phyloP scores from a whole-genome alignment of 1,140 invertebrate genomes.

The Drosophila elegans region DNA sequence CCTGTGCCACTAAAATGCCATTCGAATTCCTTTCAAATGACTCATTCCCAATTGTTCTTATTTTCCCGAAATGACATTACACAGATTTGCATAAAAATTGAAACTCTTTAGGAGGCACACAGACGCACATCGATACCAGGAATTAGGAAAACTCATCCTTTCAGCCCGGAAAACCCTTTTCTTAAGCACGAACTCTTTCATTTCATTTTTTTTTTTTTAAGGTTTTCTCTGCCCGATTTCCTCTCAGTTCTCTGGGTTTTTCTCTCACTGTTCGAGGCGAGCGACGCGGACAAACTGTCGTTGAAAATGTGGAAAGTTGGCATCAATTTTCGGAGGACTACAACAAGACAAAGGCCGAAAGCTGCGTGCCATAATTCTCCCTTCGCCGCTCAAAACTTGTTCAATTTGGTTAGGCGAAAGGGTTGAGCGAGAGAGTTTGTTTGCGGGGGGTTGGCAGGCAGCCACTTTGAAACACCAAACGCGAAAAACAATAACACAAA shows the following conservation, averaged over 20 bases:
- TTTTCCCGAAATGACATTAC: constrained; percentile 32
- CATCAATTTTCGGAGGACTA: constrained; percentile 77
- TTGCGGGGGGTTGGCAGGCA: constrained; percentile 24
- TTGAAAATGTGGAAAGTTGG: constrained; percentile 69
- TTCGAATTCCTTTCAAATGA: constrained; percentile 44
- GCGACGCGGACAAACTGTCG: constrained; percentile 74
- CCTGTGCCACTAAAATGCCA: constrained; percentile 26
- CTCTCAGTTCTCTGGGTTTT: constrained; percentile 22
- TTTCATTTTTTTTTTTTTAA: constrained; percentile 20
- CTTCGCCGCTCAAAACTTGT: constrained; percentile 65
- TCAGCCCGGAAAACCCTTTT: constrained; percentile 14
- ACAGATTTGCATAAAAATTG: constrained; percentile 49
- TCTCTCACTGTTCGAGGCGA: constrained; percentile 56
- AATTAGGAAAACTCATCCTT: constrained; percentile 24
- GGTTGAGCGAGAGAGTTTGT: constrained; percentile 50
- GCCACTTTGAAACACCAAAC: constrained; percentile 46
- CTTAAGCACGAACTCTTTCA: constrained; percentile 18
- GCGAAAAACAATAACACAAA: constrained; percentile 59
- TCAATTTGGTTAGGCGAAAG: constrained; percentile 68
- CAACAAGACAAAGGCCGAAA: constrained; percentile 76
- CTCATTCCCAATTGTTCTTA: constrained; percentile 38
- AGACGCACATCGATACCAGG: constrained; percentile 24
- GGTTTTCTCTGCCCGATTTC: constrained; percentile 21
- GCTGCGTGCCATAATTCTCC: constrained; percentile 71
- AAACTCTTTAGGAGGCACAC: constrained; percentile 17